phyloP scores from a whole-genome alignment of 2,797 vertebrate genomes.

The Acridotheres tristis region DNA sequence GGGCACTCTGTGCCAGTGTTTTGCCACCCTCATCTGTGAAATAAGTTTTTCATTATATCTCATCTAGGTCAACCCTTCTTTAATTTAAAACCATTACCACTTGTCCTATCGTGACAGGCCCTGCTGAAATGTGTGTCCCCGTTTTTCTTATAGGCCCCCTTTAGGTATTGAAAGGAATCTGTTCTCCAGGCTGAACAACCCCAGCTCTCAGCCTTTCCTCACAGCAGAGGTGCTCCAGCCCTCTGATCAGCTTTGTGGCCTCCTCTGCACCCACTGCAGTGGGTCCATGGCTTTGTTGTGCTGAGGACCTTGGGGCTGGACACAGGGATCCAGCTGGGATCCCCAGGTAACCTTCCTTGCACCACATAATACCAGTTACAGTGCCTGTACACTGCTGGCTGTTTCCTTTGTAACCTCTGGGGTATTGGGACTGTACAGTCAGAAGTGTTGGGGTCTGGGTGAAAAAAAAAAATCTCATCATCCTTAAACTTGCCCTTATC shows the following conservation, averaged over 20 bases:
- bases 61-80: background rate
- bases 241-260: background rate
- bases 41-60: background rate
- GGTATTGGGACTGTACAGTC: background rate
- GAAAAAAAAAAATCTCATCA: background rate
- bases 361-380: background rate
- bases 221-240: background rate
- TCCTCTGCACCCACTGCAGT: background rate
- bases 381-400: background rate
- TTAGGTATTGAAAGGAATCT: background rate
- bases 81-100: background rate
- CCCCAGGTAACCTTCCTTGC: background rate
- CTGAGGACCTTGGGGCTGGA: background rate
- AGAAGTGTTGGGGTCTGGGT: background rate
- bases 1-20: background rate
- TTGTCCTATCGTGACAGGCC: fast-evolving
- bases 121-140: background rate
- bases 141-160: background rate
- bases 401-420: background rate
- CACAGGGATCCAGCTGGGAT: background rate
- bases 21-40: background rate
- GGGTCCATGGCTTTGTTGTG: background rate
- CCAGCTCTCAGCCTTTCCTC: background rate
- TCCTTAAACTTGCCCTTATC: background rate
- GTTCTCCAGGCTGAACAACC: background rate